Base-by-base conservation (phyloP, 2,113 vertebrate species). In the Setophaga coronata region DNA sequence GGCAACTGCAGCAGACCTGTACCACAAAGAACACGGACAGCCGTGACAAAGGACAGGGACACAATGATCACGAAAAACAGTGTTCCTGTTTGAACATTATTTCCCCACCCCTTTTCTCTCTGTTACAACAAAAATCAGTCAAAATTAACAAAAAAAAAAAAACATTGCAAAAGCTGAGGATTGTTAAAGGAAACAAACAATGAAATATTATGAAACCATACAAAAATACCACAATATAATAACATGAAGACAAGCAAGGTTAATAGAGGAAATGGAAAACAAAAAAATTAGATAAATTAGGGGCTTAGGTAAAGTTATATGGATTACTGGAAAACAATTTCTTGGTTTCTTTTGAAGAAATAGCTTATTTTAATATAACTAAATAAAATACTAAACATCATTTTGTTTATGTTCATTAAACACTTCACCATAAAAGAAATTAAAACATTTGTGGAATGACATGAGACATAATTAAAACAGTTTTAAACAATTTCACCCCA, bases 391-490 rank as follows among this genome's bases (percentile, higher is more conserved):
- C 29, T 82, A 85, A 66, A 33, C 3, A 2, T 28, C 8, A 83
- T 70, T 80, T 84, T 93, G 38, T 81, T 73, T 85, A 47, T 38
- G 14, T 78, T 89, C 77, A 91, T 76, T 54, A 82, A 97, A 71
- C 29, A 79, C 64, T 95, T 87, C 36, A 95, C 69, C 51, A 87
- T 33, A 84, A 50, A 93, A 94, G 28, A 96, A 95, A 90, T 51
- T 50, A 94, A 97, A 94, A 93, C 47, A 84, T 94, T 89, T 89
- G 73, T 24, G 43, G 50, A 25, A 92, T 78, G 34, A 73, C 48
- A 90, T 23, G 36, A 62, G 77, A 93, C 28, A 53, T 76, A 98
- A 97, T 91, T 97, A 95, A 97, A 84, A 58, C 82, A 88, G 66
- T 91, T 93, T 92, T 82, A 93, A 94, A 90, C 53, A 77, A 79